Evolutionary conservation across 2,797 vertebrate species (phyloP).

Genomic region (Periparus ater): DNA sequence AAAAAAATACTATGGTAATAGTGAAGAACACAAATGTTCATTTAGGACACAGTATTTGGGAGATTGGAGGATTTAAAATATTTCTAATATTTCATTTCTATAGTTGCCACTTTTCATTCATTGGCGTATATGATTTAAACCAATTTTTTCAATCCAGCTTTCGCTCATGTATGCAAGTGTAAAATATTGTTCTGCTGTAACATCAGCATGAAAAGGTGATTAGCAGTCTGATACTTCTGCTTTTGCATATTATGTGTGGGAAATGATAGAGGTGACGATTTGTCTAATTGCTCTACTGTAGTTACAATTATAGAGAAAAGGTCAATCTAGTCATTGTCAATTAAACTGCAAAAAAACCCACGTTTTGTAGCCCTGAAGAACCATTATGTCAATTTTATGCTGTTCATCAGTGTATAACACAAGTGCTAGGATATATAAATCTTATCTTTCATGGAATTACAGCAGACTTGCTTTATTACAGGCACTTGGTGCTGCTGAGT

Average conservation of each 20-base stretch:
- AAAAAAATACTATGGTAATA: not conserved
- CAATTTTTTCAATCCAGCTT: not conserved
- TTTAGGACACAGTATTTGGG: not conserved
- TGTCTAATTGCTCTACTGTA: conserved; percentile 77
- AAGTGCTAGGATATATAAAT: conserved; percentile 70
- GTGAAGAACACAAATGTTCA: not conserved
- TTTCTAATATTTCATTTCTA: not conserved
- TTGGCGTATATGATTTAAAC: not conserved
- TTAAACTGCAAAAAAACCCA: conserved; percentile 75
- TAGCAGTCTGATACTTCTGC: not conserved
- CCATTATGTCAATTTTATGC: conserved; percentile 72
- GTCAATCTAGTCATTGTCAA: conserved; percentile 80
- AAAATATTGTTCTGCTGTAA: not conserved
- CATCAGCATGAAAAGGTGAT: not conserved
- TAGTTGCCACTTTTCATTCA: not conserved
- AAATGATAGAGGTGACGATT: conserved; percentile 22
- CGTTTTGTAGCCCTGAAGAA: conserved; percentile 64
- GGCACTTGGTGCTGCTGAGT: conserved; percentile 55
- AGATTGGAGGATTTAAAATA: not conserved
- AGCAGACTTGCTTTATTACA: conserved; percentile 48
- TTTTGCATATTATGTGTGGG: conserved; percentile 44
- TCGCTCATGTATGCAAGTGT: not conserved
- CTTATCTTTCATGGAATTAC: conserved; percentile 61
- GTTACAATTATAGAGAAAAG: conserved; percentile 83
- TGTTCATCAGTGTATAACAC: conserved; percentile 59